Base-by-base conservation (phyloP, 2,113 vertebrate genomes). In the Sula dactylatra region DNA sequence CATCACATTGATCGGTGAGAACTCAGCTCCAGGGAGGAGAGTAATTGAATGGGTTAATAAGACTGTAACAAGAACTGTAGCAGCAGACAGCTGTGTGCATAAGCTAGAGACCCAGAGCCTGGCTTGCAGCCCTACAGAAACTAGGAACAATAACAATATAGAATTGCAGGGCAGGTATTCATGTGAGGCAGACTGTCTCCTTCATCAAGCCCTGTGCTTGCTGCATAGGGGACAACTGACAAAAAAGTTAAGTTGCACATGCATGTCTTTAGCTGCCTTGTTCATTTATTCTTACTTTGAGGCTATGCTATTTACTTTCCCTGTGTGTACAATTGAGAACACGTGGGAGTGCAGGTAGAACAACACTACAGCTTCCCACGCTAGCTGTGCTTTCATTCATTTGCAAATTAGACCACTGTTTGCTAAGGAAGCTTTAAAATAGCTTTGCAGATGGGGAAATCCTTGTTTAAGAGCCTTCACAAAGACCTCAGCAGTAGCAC, bases 351-450 rank as follows among this genome's bases (percentile, higher is more conserved):
- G 78, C 74, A 95, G 89, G 86, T 91, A 94, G 84, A 95, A 90
- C 59, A 93, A 54, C 71, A 27, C 76, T n/a, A 54, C 49, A 38
- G 86, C 83, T 93, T 88, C 70, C 82, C 78, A 79, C 59, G 38
- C 10, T 70, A 45, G 66, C 66, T 58, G 22, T 45, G 66, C 62
- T 77, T 91, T 85, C 49, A 93, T 90, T 91, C 82, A 93, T 58
- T 92, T 95, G 92, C 66, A 96, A 93, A 93, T 95, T 38, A 94
- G 87, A 79, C 36, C 45, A 70, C 84, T 58, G 70, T 49, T 90
- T 45, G 24, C 62, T 86, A 85, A 27, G 55, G 36, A 76, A 79
- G 82, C 65, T 91, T 91, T 91, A 90, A 89, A 91, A 91, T 21
- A 88, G 62, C 62, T 91, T 84, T 81, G 50, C 67, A 86, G 56